Evolutionary conservation across 1,140 invertebrate species (phyloP), one percentile per base, ranked within the genome.

Genomic region (Saccostrea echinata): DNA sequence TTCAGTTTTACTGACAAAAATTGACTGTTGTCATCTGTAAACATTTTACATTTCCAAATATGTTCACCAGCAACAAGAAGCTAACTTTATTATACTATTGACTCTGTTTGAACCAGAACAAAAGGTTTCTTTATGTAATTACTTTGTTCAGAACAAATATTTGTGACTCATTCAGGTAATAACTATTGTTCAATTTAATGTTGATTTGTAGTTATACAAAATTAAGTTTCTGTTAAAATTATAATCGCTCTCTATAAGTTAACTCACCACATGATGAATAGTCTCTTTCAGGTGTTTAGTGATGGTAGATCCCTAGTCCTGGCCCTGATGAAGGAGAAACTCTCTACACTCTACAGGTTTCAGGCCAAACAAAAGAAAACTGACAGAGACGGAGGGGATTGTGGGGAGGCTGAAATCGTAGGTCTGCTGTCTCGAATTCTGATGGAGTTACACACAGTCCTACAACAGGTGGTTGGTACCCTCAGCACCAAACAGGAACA

Each of bases 341-440:
- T 76, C 27, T 76, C 68, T 2, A 76, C 84, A 68, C 43, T 53
- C 83, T 24, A 82, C 84, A 68, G 33, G 68, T 71, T 61, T 35
- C 21, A 53, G n/a, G 71, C 53, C 71, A 82, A n/a, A 16, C 18
- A 82, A 24, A n/a, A 35, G 27, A n/a, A 4, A 61, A 2, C 0
- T 61, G 55, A 61, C 53, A 55, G 1, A 3, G 18, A 27, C 1
- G 4, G 27, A 27, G 27, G 24, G 16, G 68, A 27, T 16, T 11
- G 27, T 13, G 13, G 27, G 11, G 27, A 30, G 27, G 30, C 83
- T 87, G 91, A 92, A 83, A 52, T 88, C 16, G 86, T 90, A 1
- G 86, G 86, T n/a, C 85, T 92, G 61, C 82, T 92, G 53, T 27
- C 57, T 24, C 84, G 88, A 55, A 85, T 91, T 4, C 53, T 84